A percentile compares a stretch with the other conserved stretches of the same genome.
phyloP scores from a whole-genome alignment of 2,113 vertebrate species.

The Catharus bicknelli region DNA sequence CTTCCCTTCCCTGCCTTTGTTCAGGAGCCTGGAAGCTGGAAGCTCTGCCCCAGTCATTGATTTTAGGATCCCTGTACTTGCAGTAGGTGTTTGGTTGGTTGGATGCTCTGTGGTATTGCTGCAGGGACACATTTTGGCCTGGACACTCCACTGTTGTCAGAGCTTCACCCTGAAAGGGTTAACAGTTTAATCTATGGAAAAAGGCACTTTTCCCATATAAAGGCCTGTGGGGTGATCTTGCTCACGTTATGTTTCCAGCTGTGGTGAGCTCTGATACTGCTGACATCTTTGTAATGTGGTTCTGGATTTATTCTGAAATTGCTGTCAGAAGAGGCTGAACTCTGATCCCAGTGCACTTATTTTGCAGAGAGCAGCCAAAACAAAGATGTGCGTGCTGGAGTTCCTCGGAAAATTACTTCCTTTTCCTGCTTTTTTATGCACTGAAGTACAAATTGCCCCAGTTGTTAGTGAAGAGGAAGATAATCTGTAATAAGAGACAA shows the following conservation, averaged over 20 bases:
- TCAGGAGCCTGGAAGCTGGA: neutral
- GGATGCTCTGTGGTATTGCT: neutral
- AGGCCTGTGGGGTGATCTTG: neutral
- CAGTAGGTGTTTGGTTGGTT: neutral
- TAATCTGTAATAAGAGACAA: neutral
- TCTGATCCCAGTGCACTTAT: neutral
- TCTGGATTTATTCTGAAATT: neutral
- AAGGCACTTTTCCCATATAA: neutral
- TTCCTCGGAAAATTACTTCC: neutral
- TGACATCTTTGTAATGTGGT: neutral
- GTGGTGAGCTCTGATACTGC: neutral
- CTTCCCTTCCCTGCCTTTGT: neutral
- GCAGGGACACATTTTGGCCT: neutral
- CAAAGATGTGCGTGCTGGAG: neutral
- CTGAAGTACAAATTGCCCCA: neutral
- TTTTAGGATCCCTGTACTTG: neutral
- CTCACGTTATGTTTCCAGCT: neutral
- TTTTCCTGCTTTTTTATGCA: neutral
- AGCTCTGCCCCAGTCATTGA: neutral
- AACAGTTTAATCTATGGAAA: neutral
- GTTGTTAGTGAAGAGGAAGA: neutral
- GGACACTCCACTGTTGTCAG: neutral
- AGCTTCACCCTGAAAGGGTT: neutral
- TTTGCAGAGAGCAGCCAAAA: slow-evolving; percentile 5
- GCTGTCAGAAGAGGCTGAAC: neutral